Conservation (phyloP, 2,888 invertebrate species). For the Dolichomitus sp. region DNA sequence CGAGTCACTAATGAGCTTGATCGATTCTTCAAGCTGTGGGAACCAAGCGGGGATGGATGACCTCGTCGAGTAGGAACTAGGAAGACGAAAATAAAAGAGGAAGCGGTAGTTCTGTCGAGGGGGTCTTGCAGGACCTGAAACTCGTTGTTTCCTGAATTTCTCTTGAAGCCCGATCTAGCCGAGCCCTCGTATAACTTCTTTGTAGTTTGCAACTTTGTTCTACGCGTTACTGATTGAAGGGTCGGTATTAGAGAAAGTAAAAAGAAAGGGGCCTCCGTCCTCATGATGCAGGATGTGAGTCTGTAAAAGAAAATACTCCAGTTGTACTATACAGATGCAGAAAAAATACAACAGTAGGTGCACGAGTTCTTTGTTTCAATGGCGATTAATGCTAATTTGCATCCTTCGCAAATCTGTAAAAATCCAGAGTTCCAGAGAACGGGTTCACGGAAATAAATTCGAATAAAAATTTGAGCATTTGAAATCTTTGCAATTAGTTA, state of each 20-base stretch:
- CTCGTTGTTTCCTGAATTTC: constrained; percentile 28
- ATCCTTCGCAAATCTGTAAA: background rate
- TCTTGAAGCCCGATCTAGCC: constrained; percentile 14
- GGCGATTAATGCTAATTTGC: constrained; percentile 1
- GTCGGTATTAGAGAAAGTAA: background rate
- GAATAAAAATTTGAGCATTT: background rate
- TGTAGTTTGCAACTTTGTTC: constrained; percentile 32
- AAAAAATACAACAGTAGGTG: background rate
- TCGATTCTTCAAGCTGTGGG: constrained; percentile 36
- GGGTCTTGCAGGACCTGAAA: background rate
- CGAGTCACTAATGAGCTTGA: constrained; percentile 35
- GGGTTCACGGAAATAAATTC: background rate
- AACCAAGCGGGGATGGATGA: background rate
- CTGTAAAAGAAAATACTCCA: background rate
- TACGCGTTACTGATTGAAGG: constrained; percentile 18
- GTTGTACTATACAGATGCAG: background rate
- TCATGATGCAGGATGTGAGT: background rate
- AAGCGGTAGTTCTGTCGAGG: background rate
- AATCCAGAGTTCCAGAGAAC: background rate
- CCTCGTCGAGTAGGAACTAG: background rate
- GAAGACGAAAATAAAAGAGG: background rate
- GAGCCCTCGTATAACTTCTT: constrained; percentile 1
- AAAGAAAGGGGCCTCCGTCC: background rate
- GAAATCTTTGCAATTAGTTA: background rate
- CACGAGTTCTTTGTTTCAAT: background rate